phyloP scores from a whole-genome alignment of 2,113 vertebrate genomes.

The Pseudonaja textilis region DNA sequence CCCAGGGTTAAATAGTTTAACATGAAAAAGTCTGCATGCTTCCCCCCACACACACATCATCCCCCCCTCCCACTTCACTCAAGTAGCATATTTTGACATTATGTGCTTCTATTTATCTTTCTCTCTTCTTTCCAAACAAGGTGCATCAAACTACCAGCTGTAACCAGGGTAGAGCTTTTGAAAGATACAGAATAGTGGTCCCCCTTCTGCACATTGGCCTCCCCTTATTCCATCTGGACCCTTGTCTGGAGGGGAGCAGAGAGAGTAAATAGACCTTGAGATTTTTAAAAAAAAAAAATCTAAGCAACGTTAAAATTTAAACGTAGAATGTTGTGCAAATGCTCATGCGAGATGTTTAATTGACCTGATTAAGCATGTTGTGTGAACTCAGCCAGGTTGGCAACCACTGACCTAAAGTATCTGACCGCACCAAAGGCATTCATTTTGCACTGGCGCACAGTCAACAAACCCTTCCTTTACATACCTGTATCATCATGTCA shows the following conservation, averaged over 20 bases:
- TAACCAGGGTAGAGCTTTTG: background rate
- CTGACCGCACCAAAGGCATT: background rate
- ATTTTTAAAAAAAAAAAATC: background rate
- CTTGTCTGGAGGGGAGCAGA: background rate
- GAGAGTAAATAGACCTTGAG: background rate
- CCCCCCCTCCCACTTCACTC: background rate
- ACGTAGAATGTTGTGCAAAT: background rate
- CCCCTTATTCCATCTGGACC: background rate
- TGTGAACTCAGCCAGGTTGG: background rate
- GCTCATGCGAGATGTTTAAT: background rate
- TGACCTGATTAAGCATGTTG: background rate
- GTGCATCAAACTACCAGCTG: background rate
- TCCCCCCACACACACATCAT: accelerated
- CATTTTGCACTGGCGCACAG: background rate
- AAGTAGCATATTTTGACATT: background rate
- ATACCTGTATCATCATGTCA: background rate
- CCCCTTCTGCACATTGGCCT: background rate
- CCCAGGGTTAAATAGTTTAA: background rate
- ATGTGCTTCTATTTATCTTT: background rate
- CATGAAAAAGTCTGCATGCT: background rate
- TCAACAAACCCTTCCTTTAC: background rate
- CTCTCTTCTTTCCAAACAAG: background rate
- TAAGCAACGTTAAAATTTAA: background rate
- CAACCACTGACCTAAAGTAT: background rate
- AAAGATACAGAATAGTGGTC: background rate